Conservation (phyloP, 2,888 invertebrate genomes). For the Xestia xanthographa region DNA sequence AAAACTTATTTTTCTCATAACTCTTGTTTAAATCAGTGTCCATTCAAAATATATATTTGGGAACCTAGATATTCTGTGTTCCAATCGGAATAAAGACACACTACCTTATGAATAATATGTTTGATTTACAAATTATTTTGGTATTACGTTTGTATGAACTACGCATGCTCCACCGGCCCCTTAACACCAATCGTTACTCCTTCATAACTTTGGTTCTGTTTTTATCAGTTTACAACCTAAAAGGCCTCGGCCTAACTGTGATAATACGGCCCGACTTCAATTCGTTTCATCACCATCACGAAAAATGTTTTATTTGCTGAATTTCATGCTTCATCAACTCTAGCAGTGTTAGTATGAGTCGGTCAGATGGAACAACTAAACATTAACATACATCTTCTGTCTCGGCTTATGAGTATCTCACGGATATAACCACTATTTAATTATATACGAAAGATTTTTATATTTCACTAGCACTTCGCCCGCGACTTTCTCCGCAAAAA, state of each 20-base stretch:
- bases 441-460: neutral
- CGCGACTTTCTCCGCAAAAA: too few relatives aligned
- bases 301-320: slow-evolving; percentile 46
- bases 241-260: neutral
- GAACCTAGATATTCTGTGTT: too few relatives aligned
- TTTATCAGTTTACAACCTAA: neutral
- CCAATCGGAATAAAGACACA: too few relatives aligned
- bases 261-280: neutral
- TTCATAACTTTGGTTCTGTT: neutral
- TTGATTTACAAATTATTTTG: too few relatives aligned
- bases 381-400: slow-evolving; percentile 22
- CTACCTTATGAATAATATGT: too few relatives aligned
- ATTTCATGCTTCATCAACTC: slow-evolving; percentile 53
- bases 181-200: neutral
- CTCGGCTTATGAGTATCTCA: neutral
- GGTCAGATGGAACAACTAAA: slow-evolving; percentile 12
- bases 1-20: too few relatives aligned
- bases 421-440: neutral
- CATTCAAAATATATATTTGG: too few relatives aligned
- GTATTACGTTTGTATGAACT: too few relatives aligned
- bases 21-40: too few relatives aligned
- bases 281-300: slow-evolving; percentile 31
- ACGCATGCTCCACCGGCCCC: too few relatives aligned
- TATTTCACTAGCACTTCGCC: neutral
- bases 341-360: slow-evolving; percentile 16